Percentiles rank a stretch among this genome's conserved stretches.
Conservation (phyloP, 2,797 vertebrate genomes). For the Onychomys arenicola region DNA sequence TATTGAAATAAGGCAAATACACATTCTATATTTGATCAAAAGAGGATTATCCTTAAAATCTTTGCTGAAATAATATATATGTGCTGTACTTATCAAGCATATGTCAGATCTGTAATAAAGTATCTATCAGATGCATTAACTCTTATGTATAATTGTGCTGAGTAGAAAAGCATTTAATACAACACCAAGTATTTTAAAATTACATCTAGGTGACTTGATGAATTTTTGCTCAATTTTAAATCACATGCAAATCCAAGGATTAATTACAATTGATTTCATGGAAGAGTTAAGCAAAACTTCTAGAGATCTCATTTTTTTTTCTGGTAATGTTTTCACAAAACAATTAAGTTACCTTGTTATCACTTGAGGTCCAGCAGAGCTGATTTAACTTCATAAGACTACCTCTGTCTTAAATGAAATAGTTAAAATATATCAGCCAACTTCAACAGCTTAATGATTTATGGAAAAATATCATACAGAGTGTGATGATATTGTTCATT, state of each 20-base stretch:
- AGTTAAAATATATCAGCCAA: neutral
- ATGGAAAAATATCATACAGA: neutral
- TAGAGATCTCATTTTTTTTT: conserved; percentile 26
- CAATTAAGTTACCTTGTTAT: conserved; percentile 28
- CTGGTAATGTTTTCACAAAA: conserved; percentile 43
- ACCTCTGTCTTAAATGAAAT: neutral
- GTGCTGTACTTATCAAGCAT: conserved; percentile 48
- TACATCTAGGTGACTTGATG: conserved; percentile 38
- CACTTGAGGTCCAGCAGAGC: neutral
- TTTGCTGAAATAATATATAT: conserved; percentile 74
- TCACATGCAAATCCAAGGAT: conserved; percentile 70
- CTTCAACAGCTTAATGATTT: neutral
- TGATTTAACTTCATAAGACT: neutral
- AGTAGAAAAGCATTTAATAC: conserved; percentile 57
- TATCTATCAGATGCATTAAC: conserved; percentile 43
- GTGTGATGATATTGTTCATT: neutral
- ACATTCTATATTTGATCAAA: conserved; percentile 56
- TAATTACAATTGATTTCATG: conserved; percentile 64
- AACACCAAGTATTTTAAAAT: conserved; percentile 49
- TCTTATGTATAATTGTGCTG: conserved; percentile 70
- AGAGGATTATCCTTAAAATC: conserved; percentile 31
- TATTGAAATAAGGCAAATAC: conserved; percentile 59
- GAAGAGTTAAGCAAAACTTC: conserved; percentile 23
- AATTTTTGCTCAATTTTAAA: conserved; percentile 73
- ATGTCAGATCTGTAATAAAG: conserved; percentile 66